Evolutionary conservation across 1,140 invertebrate genomes (phyloP).

Genomic region (Bathynomus jamesi): DNA sequence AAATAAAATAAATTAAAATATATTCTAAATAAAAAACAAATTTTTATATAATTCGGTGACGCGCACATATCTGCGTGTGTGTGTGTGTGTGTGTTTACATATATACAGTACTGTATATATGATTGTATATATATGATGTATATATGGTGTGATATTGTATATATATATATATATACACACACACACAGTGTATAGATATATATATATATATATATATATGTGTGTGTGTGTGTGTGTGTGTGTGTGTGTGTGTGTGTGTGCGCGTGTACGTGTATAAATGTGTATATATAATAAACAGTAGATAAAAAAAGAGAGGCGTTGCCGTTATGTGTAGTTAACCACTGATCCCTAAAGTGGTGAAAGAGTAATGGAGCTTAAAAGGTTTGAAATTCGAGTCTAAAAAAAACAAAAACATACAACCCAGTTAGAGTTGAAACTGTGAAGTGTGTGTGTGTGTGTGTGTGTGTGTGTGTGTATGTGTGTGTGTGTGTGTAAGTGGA

Average conservation of each 20-base stretch:
- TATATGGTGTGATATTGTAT: neutral
- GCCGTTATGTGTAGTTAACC: neutral
- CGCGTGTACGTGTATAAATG: neutral
- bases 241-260: neutral
- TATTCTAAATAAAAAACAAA: no score
- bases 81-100: neutral
- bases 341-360: no score
- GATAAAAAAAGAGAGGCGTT: no score
- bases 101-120: neutral
- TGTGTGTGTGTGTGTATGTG: neutral
- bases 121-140: neutral
- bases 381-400: no score
- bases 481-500: neutral
- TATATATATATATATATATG: neutral
- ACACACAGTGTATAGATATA: neutral
- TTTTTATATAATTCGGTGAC: no score
- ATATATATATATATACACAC: neutral
- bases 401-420: no score
- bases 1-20: no score
- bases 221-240: neutral
- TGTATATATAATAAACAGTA: no score
- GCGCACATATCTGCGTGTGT: neutral
- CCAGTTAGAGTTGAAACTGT: no score
- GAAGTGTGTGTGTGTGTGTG: neutral
- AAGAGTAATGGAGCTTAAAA: no score